These are phyloP conservation scores for Periophthalmodon schlosseri DNA, from an alignment of 2,113 vertebrate species.

Conservation along the genomic window DNA sequence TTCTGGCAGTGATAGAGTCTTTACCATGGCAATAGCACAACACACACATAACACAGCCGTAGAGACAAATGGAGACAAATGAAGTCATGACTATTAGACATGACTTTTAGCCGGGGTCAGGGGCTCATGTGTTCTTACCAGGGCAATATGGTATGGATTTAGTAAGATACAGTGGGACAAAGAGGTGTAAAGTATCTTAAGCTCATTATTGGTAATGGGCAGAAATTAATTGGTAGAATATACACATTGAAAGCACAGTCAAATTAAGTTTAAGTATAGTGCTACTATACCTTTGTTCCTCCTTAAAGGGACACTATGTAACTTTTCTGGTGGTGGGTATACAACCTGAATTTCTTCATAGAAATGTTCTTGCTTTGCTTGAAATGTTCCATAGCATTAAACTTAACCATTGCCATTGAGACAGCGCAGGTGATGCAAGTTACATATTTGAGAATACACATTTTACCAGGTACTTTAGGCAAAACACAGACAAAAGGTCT, in stretches of 20 bases:
- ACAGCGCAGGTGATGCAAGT: too few species aligned
- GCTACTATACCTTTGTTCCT: too few species aligned
- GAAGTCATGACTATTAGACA: slow-evolving; percentile 43
- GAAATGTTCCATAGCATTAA: too few species aligned
- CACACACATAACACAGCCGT: slow-evolving; percentile 36
- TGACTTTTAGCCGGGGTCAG: background rate
- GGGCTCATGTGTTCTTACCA: background rate
- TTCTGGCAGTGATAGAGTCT: slow-evolving; percentile 33
- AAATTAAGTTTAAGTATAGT: background rate
- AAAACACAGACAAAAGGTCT: background rate
- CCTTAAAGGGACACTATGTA: too few species aligned
- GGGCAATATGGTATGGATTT: background rate
- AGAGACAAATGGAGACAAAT: slow-evolving; percentile 8
- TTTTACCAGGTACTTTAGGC: too few species aligned
- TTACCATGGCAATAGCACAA: slow-evolving; percentile 59
- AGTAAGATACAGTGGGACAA: background rate
- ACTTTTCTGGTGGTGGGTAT: too few species aligned
- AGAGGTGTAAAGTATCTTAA: background rate
- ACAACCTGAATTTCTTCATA: too few species aligned
- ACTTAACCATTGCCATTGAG: too few species aligned
- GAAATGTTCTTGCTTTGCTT: too few species aligned
- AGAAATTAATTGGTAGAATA: background rate
- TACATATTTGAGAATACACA: too few species aligned
- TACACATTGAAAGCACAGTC: background rate
- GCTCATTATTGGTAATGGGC: background rate